Evolutionary conservation across 2,113 vertebrate species (phyloP).

Genomic region (Clarias macrocephalus): DNA sequence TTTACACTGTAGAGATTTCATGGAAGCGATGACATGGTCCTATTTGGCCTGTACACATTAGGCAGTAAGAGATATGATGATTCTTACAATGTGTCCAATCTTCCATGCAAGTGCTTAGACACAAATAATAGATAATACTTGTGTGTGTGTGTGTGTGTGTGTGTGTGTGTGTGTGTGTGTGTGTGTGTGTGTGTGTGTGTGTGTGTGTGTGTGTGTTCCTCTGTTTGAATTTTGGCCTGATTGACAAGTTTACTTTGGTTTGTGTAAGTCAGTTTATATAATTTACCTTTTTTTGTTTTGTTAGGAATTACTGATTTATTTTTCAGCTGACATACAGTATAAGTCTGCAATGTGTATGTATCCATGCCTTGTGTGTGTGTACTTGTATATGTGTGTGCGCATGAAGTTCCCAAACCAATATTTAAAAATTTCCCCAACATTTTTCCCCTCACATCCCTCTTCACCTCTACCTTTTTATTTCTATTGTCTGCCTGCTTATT

Average conservation of each 20-base stretch:
- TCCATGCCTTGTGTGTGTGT: neutral
- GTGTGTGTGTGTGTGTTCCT: neutral
- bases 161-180: constrained; percentile 3
- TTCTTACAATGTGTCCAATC: constrained; percentile 58
- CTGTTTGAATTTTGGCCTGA: neutral
- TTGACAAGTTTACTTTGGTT: neutral
- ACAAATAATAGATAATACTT: neutral
- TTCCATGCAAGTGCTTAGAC: constrained; percentile 68
- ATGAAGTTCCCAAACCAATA: constrained; percentile 10
- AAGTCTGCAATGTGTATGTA: neutral
- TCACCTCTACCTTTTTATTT: constrained; percentile 16
- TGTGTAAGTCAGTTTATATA: neutral
- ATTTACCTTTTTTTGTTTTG: neutral
- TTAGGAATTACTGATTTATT: no score
- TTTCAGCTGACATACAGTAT: neutral
- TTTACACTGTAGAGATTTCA: constrained; percentile 64
- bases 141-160: neutral
- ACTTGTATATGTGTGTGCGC: constrained; percentile 6
- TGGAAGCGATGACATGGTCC: constrained; percentile 61
- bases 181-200: constrained; percentile 7
- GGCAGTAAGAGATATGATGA: constrained; percentile 66
- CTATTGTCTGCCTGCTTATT: neutral
- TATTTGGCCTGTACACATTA: constrained; percentile 62
- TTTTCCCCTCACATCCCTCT: constrained; percentile 30
- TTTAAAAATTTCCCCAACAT: constrained; percentile 21